Conservation (phyloP, 2,113 vertebrate genomes). For the Archilochus colubris region DNA sequence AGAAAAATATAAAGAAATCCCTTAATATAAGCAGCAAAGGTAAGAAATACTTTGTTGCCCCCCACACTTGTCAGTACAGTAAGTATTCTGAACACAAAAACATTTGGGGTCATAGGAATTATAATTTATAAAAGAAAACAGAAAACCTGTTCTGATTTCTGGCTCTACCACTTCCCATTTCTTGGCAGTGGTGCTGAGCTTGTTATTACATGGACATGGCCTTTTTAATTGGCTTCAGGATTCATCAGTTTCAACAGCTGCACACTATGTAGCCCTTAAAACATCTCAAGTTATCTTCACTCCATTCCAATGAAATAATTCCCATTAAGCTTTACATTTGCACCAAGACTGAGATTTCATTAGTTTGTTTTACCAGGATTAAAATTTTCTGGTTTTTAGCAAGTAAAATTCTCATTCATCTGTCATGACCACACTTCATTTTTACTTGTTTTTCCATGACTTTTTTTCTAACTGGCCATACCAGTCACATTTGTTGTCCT, state of each 20-base stretch:
- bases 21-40: neutral
- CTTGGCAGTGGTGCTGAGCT: neutral
- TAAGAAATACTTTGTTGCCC: neutral
- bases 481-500: constrained; percentile 53
- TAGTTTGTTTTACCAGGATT: neutral
- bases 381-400: neutral
- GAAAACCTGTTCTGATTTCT: neutral
- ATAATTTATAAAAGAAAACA: neutral
- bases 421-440: constrained; percentile 23
- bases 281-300: neutral
- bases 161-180: neutral
- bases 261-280: neutral
- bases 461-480: constrained; percentile 9
- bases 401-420: constrained; percentile 20
- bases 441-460: constrained; percentile 4
- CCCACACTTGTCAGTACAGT: neutral
- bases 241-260: neutral
- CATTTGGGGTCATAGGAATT: neutral
- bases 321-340: neutral
- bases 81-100: neutral
- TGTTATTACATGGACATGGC: neutral
- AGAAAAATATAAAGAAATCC: neutral
- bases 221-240: neutral
- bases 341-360: neutral
- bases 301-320: neutral